Conservation (phyloP, 1,140 invertebrate species). For the Chelonus insularis region DNA sequence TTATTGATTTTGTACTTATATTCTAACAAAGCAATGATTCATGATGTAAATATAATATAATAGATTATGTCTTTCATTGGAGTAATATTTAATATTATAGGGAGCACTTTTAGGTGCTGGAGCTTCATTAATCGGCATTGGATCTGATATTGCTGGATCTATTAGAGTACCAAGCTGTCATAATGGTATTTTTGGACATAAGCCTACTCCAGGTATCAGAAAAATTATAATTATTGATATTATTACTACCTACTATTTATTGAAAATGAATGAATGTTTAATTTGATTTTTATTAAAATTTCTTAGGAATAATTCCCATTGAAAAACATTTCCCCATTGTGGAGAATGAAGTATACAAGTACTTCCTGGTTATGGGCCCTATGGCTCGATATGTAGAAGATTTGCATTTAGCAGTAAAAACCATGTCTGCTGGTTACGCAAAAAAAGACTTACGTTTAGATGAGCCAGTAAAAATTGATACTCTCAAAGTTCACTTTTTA, state of each 20-base stretch:
- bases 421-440: constrained; percentile 57
- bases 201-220: constrained; percentile 70
- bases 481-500: constrained; percentile 69
- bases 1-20: too few species aligned
- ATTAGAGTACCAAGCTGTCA: constrained; percentile 83
- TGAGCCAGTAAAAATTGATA: constrained; percentile 61
- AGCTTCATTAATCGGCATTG: constrained; percentile 78
- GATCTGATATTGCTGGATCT: constrained; percentile 85
- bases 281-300: too few species aligned
- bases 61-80: neutral
- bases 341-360: constrained; percentile 55
- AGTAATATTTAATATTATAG: constrained; percentile 52
- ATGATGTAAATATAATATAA: neutral
- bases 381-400: constrained; percentile 80
- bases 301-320: constrained; percentile 60
- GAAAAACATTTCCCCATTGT: constrained; percentile 64
- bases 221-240: constrained; percentile 1
- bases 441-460: constrained; percentile 56
- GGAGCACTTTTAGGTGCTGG: constrained; percentile 70
- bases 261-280: too few species aligned
- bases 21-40: neutral
- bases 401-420: constrained; percentile 66
- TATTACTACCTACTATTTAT: too few species aligned
- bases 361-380: constrained; percentile 71
- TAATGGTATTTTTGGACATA: constrained; percentile 87